phyloP scores from a whole-genome alignment of 64 coral and sea anemone species.

The Dendrophyllia cribrosa region DNA sequence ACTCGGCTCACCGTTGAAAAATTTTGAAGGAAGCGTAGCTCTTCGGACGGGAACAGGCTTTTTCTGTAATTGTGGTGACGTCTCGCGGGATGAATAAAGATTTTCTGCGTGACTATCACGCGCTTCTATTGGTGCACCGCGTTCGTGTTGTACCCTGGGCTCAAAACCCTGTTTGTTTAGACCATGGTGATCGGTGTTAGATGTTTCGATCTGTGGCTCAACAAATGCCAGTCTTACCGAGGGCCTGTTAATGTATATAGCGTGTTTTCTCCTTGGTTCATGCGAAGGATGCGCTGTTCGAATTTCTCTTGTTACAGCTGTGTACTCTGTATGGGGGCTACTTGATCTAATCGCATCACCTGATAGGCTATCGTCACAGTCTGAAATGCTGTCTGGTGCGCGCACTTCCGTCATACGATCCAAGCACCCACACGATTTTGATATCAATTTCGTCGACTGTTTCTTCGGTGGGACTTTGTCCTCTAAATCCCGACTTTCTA shows the following conservation, averaged over 20 bases:
- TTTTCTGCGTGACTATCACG: neutral
- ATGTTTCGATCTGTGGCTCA: neutral
- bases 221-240: constrained; percentile 4
- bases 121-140: neutral
- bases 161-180: neutral
- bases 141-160: neutral
- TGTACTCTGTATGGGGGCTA: neutral
- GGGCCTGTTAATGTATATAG: neutral
- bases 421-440: constrained; percentile 20
- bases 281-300: neutral
- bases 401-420: constrained; percentile 30
- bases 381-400: constrained; percentile 19
- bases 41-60: neutral
- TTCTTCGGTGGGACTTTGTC: neutral
- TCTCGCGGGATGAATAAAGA: neutral
- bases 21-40: neutral
- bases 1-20: neutral
- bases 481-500: neutral
- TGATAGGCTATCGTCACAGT: neutral
- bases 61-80: neutral
- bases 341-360: neutral
- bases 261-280: neutral
- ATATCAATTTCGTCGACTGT: neutral
- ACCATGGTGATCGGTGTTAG: neutral
- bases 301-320: neutral